Conservation (phyloP, 2,888 invertebrate genomes). For the Caenorhabditis virilis region DNA sequence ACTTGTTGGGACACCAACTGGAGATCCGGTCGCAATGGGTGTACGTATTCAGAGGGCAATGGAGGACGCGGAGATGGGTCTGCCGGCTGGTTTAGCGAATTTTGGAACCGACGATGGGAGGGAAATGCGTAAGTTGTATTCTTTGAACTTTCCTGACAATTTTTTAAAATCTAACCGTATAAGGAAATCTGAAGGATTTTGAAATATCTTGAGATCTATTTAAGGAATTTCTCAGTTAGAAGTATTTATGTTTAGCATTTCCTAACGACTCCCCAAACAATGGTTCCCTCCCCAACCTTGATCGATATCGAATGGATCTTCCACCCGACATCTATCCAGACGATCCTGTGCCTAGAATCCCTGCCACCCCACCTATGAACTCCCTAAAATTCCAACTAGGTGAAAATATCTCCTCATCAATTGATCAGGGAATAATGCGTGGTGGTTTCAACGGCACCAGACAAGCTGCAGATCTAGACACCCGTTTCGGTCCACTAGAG, state of each 20-base stretch:
- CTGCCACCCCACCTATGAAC: background rate
- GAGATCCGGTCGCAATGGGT: conserved; percentile 13
- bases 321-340: conserved; percentile 33
- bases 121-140: no score
- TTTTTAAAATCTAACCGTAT: conserved; percentile 20
- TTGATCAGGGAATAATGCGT: conserved; percentile 33
- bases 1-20: conserved; percentile 13
- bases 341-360: conserved; percentile 36
- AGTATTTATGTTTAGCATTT: no score
- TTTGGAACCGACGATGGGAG: conserved; percentile 10
- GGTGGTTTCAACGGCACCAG: conserved; percentile 3
- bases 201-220: no score
- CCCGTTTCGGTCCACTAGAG: no score
- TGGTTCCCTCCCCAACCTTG: conserved; percentile 2
- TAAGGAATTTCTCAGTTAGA: no score
- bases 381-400: conserved; percentile 14
- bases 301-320: conserved; percentile 40
- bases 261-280: background rate
- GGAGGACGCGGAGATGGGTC: conserved; percentile 7
- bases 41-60: background rate
- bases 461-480: background rate
- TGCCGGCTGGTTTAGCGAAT: conserved; percentile 19
- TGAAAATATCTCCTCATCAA: conserved; percentile 24
- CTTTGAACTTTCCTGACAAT: no score
- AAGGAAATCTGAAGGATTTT: conserved; percentile 15